Conservation (phyloP, 2,113 vertebrate species). For the Propithecus coquereli region DNA sequence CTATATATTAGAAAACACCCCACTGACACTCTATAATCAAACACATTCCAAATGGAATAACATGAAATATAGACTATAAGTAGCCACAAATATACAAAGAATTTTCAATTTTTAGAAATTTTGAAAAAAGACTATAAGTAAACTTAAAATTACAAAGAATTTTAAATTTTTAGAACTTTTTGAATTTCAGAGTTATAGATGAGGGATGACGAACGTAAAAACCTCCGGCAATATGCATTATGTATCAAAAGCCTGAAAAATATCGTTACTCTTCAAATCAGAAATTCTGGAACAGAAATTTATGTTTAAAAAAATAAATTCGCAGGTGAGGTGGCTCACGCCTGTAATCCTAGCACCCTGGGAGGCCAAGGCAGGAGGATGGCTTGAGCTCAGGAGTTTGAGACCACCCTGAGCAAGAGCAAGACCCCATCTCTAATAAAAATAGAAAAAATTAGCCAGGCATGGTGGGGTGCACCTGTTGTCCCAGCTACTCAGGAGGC, state of each 20-base stretch:
- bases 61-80: background rate
- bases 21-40: background rate
- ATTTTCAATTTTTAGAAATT: background rate
- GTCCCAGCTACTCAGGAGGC: background rate
- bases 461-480: background rate
- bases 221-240: background rate
- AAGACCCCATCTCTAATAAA: background rate
- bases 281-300: background rate
- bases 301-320: background rate
- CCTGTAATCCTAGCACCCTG: background rate
- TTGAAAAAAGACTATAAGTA: background rate
- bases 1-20: background rate
- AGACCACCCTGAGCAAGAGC: background rate
- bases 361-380: background rate
- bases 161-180: background rate
- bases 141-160: background rate
- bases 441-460: background rate
- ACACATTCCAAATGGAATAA: background rate
- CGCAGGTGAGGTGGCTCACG: background rate
- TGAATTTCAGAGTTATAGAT: background rate
- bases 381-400: background rate
- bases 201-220: background rate
- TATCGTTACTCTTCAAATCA: background rate
- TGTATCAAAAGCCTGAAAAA: slow-evolving; percentile 29
- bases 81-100: background rate